Evolutionary conservation across 2,797 vertebrate genomes (phyloP), one percentile per base, ranked within the genome.

Genomic region (Sebastes itinus): DNA sequence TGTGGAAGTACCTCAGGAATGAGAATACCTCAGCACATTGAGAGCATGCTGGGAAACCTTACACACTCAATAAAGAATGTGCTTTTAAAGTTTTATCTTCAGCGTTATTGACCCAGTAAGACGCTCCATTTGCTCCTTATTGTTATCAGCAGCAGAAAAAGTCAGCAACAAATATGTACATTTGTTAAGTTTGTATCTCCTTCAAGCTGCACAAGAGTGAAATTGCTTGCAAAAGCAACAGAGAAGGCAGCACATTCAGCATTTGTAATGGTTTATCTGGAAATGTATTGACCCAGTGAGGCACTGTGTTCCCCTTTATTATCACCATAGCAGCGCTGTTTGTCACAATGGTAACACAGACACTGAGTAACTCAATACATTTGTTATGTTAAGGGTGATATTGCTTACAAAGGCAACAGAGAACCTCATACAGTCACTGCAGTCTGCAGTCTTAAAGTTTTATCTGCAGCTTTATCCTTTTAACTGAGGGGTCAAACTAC

Each of bases 1-100:
- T 94, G 92, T 88, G 85, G 81, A 87, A n/a, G 76, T 4, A 58
- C 49, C 81, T 87, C 87, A 83, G 85, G 81, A 88, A 88, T 88
- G 85, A 91, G 76, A 87, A 84, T 55, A 60, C 62, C 56, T 86
- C 78, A 42, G 85, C 83, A 32, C 20, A 25, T 7, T 10, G 72
- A 59, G 76, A 80, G 81, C 52, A 2, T 54, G 52, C 52, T 58
- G 35, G 56, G 23, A 11, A 75, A 9, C 46, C 54, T 79, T 28
- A 72, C 83, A 18, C 52, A 61, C 28, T 42, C 38, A 32, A 56
- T 64, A 6, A 84, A 64, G 77, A 85, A 85, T 77, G 88, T 84
- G 75, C 61, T 80, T 82, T 70, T 72, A 54, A 71, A 13, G 55
- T 14, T 71, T 75, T 61, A 69, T 79, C 78, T 52, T 33, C 46